phyloP scores from a whole-genome alignment of 2,888 invertebrate species.

The Anaspis maculata region DNA sequence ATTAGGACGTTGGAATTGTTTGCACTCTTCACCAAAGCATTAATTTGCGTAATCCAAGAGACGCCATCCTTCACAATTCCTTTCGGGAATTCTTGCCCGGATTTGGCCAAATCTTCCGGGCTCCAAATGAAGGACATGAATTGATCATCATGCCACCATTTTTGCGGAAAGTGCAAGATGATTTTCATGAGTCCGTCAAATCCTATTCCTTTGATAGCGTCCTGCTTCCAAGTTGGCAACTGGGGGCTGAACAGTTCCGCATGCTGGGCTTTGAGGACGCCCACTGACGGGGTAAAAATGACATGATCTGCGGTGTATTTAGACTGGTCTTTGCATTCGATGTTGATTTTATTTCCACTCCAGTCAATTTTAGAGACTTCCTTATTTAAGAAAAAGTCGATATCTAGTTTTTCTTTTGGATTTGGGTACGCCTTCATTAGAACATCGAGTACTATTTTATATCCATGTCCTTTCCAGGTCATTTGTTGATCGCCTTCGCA shows the following conservation, averaged over 20 bases:
- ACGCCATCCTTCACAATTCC: constrained; percentile 18
- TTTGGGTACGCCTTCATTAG: neutral
- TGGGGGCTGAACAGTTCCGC: constrained; percentile 19
- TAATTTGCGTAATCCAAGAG: constrained; percentile 17
- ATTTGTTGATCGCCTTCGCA: neutral
- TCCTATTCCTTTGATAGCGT: constrained; percentile 21
- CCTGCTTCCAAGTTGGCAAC: constrained; percentile 19
- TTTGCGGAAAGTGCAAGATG: constrained; percentile 18
- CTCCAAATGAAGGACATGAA: constrained; percentile 18
- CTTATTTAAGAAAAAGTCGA: constrained; percentile 22
- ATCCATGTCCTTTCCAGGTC: neutral
- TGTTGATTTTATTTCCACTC: too few species aligned
- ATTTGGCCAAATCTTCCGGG: constrained; percentile 18
- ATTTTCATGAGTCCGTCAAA: constrained; percentile 24
- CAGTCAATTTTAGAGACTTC: constrained; percentile 20
- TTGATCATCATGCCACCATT: constrained; percentile 21
- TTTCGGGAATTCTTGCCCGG: constrained; percentile 22
- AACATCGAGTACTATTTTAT: neutral
- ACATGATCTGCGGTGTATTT: constrained; percentile 49
- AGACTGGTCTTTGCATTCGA: constrained; percentile 45
- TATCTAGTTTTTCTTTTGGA: constrained; percentile 14
- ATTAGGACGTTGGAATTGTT: constrained; percentile 51
- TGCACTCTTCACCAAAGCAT: constrained; percentile 3
- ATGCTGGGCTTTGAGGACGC: constrained; percentile 22
- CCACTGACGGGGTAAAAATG: constrained; percentile 48